Conservation (phyloP, 2,888 invertebrate species). For the Chloromyia formosa region DNA sequence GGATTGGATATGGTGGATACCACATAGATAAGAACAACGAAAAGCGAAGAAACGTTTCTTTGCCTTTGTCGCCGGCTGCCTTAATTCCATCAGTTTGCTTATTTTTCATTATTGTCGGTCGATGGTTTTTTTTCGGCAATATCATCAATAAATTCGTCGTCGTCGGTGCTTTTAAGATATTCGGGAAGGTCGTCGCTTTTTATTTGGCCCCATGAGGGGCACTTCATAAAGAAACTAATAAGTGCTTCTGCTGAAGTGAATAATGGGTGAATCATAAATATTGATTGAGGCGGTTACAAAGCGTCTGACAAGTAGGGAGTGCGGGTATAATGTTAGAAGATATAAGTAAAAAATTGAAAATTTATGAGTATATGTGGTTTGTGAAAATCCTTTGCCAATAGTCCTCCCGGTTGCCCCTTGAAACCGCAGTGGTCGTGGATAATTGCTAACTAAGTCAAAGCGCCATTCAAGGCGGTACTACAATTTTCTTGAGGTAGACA, state of each 20-base stretch:
- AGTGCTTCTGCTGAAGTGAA: slow-evolving; percentile 11
- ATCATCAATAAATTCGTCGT: slow-evolving; percentile 22
- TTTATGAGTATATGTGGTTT: too few relatives aligned
- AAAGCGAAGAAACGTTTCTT: not conserved
- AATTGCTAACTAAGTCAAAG: too few relatives aligned
- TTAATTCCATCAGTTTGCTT: slow-evolving; percentile 36
- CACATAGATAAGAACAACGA: not conserved
- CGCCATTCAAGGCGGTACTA: too few relatives aligned
- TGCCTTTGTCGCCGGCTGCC: slow-evolving; percentile 10
- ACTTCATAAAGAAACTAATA: slow-evolving; percentile 28
- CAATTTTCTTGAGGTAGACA: too few relatives aligned
- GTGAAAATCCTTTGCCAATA: too few relatives aligned
- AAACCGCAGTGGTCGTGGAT: too few relatives aligned
- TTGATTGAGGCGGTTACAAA: not conserved
- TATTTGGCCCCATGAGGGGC: not conserved
- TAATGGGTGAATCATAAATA: not conserved
- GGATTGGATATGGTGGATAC: not conserved
- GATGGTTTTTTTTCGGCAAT: slow-evolving; percentile 7
- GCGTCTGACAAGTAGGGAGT: not conserved
- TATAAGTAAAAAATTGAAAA: too few relatives aligned
- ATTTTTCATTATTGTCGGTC: slow-evolving; percentile 39
- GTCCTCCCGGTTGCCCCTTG: too few relatives aligned
- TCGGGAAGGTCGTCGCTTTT: slow-evolving; percentile 15
- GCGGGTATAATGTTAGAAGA: too few relatives aligned
- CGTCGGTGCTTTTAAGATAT: slow-evolving; percentile 36